Evolutionary conservation across 2,888 invertebrate genomes (phyloP), one percentile per base, ranked within the genome.

Genomic region (Xylocampa areola): DNA sequence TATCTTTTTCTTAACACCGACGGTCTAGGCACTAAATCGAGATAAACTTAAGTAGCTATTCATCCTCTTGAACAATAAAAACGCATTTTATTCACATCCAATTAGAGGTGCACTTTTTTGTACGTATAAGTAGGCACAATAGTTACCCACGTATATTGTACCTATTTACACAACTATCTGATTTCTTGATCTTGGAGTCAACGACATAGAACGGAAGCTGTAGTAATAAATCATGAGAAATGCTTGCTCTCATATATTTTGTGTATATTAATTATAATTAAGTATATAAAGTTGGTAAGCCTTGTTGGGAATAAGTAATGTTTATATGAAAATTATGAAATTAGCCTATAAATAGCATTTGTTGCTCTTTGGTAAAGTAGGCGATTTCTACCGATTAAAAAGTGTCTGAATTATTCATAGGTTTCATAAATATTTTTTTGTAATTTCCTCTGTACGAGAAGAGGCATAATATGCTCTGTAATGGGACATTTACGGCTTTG

Each of bases 121-220:
- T 33, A 35, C 32, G 35, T 33, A 35, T 52, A 61, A 65, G 45
- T 57, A 58, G 45, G 48, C 44, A 71, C 36, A 53, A 72, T 59
- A 68, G 43, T 21, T 64, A 65, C 57, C 52, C 58, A 64, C 65
- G 73, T 62, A 51, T 53, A 67, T 62, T 53, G 32, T 44, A 8
- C 33, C 52, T 61, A 68, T 55, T 54, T 73, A 35, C 58, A 44
- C 45, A 39, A 49, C 57, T 69, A 73, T 69, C 74, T 43, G 6
- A 10, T 14, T 39, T 30, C 30, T 52, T 39, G 54, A 73, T 73
- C 77, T 73, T 27, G 23, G 41, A 69, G 55, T 54, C 63, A 66
- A 72, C 78, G 76, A 54, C 66, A 47, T 45, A 51, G 63, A 75
- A 75, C 78, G 69, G 69, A 75, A 62, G 55, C 58, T 16, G 37